Evolutionary conservation across 1,140 invertebrate genomes (phyloP).

Genomic region (Drosophila bipectinata): DNA sequence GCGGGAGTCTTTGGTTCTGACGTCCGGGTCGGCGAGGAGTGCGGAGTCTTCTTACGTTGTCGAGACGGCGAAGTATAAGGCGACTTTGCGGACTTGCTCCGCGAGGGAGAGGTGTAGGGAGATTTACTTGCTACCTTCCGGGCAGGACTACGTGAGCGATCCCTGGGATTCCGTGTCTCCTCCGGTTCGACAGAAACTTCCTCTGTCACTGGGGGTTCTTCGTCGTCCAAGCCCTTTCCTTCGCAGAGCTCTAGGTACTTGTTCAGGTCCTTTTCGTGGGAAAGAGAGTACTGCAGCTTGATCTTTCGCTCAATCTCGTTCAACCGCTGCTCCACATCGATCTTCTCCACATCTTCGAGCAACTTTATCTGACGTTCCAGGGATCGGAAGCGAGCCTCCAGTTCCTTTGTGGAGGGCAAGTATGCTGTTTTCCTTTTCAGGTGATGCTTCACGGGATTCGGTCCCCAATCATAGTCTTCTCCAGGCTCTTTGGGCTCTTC

Average conservation of each 20-base stretch:
- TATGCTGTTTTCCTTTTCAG: constrained; percentile 74
- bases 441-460: constrained; percentile 74
- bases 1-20: constrained; percentile 12
- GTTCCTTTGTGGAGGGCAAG: constrained; percentile 74
- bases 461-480: constrained; percentile 73
- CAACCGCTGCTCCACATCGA: constrained; percentile 76
- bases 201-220: constrained; percentile 9
- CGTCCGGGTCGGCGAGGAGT: constrained; percentile 56
- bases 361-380: constrained; percentile 76
- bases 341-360: constrained; percentile 79
- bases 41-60: constrained; percentile 38
- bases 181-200: neutral
- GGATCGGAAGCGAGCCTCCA: constrained; percentile 74
- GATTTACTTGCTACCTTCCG: constrained; percentile 45
- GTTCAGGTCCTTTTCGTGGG: constrained; percentile 76
- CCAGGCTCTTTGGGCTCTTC: neutral
- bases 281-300: constrained; percentile 75
- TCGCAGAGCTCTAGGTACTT: constrained; percentile 77
- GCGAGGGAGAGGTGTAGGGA: constrained; percentile 41
- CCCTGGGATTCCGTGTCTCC: neutral
- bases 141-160: constrained; percentile 61
- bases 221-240: constrained; percentile 70
- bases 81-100: constrained; percentile 40
- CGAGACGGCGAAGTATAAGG: constrained; percentile 59
- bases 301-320: constrained; percentile 77